Base-by-base conservation (phyloP, 2,797 vertebrate species). In the Aplochiton taeniatus region DNA sequence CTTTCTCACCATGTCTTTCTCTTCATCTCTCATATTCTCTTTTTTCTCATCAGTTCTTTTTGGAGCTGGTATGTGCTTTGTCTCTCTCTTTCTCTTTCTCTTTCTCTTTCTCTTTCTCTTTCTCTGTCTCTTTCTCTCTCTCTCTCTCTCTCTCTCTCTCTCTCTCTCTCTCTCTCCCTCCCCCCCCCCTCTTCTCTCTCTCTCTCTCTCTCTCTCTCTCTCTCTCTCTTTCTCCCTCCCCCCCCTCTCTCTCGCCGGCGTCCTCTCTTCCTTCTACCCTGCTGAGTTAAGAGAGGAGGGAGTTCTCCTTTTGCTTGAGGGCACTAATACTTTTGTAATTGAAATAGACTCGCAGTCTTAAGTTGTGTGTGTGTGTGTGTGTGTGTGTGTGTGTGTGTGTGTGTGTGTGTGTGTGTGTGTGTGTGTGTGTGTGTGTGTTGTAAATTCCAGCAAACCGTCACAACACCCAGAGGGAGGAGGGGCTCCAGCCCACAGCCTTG, bases 301-400 rank as follows among this genome's bases (percentile, higher is more conserved):
- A 46, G 18, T 49, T 41, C n/a, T 67, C 66, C 69, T 80, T 79
- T 63, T 75, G 73, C 55, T 61, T 66, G 63, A 58, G 56, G 60
- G 75, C 20, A 42, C 59, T 58, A 72, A 76, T 82, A 42, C 65
- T 79, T 74, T 69, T 60, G 56, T 45, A 68, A 69, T 70, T 61
- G 70, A 78, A 79, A 66, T 60, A 63, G 70, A 65, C 66, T 72
- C 65, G 69, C 73, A 70, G 66, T 62, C 66, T 59, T 67, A 70
- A 72, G 70, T 67, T 61, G 31, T 31, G 31, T 17, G 51, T 18
- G 52, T 18, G 52, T 11, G 52, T 19, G 52, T 18, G 4, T 18
- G 52, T 18, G 16, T 17, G 16, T 11, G 16, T 18, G 20, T 31
- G 20, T 12, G 18, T 13, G 54, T 12, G 54, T 17, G 50, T 51